Conservation (phyloP, 2,888 invertebrate species). For the Adelphocoris suturalis region DNA sequence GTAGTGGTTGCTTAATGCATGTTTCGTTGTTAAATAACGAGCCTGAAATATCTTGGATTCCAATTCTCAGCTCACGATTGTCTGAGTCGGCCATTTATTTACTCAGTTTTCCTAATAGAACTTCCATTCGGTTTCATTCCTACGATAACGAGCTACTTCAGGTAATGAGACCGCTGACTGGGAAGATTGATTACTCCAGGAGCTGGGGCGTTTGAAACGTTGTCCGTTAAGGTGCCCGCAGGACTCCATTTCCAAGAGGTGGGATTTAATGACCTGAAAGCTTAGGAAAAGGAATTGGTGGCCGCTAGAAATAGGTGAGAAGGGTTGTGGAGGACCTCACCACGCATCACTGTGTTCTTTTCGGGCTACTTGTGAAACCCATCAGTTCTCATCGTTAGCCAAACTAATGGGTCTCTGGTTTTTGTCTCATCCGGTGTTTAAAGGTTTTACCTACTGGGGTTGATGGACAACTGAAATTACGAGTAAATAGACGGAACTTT, state of each 20-base stretch:
- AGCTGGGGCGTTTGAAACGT: conserved; percentile 16
- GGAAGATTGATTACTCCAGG: conserved; percentile 20
- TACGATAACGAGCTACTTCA: conserved; percentile 52
- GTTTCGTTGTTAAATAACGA: neutral
- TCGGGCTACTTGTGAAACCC: neutral
- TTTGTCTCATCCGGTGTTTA: neutral
- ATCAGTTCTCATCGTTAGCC: neutral
- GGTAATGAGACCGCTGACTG: conserved; percentile 51
- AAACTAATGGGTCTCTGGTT: neutral
- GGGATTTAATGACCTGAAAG: conserved; percentile 22
- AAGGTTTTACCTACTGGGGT: neutral
- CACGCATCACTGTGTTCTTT: neutral
- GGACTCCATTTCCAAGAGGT: conserved; percentile 21
- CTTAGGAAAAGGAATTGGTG: conserved; percentile 40
- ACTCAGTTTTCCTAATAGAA: neutral
- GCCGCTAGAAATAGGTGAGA: neutral
- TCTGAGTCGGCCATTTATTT: conserved; percentile 26
- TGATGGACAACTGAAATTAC: neutral
- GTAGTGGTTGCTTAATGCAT: too few species aligned
- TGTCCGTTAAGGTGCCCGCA: conserved; percentile 31
- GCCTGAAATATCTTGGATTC: neutral
- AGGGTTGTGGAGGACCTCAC: neutral
- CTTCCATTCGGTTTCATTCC: conserved; percentile 46
- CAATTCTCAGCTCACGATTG: neutral
- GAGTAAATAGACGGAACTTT: too few species aligned